Evolutionary conservation across 2,888 invertebrate genomes (phyloP), one percentile per base, ranked within the genome.

Genomic region (Drosophila seclusa): DNA sequence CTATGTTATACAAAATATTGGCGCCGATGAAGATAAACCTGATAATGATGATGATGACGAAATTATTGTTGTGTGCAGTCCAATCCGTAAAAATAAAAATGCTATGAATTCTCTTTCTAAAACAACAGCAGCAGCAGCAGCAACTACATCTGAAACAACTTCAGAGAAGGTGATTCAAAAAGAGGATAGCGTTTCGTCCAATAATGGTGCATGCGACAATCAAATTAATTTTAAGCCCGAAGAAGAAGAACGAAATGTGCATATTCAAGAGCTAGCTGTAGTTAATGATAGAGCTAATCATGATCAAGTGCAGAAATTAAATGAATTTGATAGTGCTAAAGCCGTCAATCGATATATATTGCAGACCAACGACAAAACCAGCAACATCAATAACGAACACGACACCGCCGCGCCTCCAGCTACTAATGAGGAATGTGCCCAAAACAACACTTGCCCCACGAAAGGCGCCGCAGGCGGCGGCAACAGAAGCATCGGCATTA

Each of bases 341-440:
- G 70, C 70, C 68, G 69, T 64, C 66, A 76, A 80, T 76, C 78
- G 72, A 78, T 81, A 66, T 90, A 74, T 78, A 81, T 87, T 87
- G 32, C 87, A 87, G 87, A 86, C 90, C 81, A 86, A 86, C 81
- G 81, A 80, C 85, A 77, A 54, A 65, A 85, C 65, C 87, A 75
- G 24, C 69, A 79, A 11, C 58, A 70, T 16, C 76, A 78, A 55
- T 60, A 70, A 73, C 72, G 69, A 70, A 65, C 73, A 55, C 77
- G 64, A 59, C 66, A 58, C 73, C 66, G 49, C 66, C 87, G 34
- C 76, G 84, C 54, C 74, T 84, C 10, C 87, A 71, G 60, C 68
- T 71, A 45, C 49, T 74, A 61, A 62, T 63, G 83, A 88, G 66
- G 65, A 69, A 36, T n/a, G 58, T 21, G 53, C 11, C 64, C 57